Evolutionary conservation across 2,888 invertebrate species (phyloP), one percentile per base, ranked within the genome.

Genomic region (Coelinius sp.): DNA sequence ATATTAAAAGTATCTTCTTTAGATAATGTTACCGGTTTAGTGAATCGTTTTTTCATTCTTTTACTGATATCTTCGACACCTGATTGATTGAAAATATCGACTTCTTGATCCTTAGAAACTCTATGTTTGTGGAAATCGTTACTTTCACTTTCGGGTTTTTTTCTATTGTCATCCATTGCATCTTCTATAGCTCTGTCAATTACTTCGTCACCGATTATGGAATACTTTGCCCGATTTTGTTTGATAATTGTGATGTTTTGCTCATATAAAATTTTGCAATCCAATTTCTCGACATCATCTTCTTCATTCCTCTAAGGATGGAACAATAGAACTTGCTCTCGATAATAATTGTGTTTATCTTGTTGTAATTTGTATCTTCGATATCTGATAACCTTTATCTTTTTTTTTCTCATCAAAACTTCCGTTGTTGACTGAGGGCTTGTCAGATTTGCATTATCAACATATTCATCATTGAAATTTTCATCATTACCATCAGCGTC

Each of bases 61-160:
- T n/a, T n/a, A n/a, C 3, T 17, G 17, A 10, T 52, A 8, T 31
- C 6, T 44, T 44, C 44, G n/a, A n/a, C n/a, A n/a, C n/a, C n/a
- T n/a, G n/a, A n/a, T n/a, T n/a, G n/a, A n/a, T n/a, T n/a, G n/a
- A n/a, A n/a, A n/a, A n/a, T n/a, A n/a, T n/a, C n/a, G n/a, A n/a
- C n/a, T n/a, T n/a, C n/a, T n/a, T n/a, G n/a, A n/a, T n/a, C n/a
- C n/a, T n/a, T n/a, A 8, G n/a, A n/a, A 8, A n/a, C 67, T 20
- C 62, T 67, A 38, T 73, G 66, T 52, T 73, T 25, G 56, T 67
- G 67, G 63, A 67, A 70, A 62, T 70, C 70, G 35, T 25, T 5
- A n/a, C 2, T 7, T 38, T 38, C 25, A n/a, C 31, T 35, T 41
- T 56, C 24, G 24, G 65, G 59, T 66, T 66, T 64, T 27, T n/a